Evolutionary conservation across 2,888 invertebrate genomes (phyloP).

Genomic region (Tenthredo scrophulariae): DNA sequence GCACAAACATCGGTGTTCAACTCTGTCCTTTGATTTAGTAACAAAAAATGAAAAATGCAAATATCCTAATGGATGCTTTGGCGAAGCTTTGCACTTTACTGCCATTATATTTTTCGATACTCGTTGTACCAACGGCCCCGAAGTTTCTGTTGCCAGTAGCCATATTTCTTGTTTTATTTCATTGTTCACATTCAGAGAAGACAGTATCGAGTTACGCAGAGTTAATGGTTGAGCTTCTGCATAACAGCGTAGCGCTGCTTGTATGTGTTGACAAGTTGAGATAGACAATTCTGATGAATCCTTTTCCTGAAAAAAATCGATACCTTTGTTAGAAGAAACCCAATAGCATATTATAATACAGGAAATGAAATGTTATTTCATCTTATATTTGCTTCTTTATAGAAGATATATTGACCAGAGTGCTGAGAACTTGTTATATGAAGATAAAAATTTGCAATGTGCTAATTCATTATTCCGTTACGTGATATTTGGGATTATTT

Average conservation of each 20-base stretch:
- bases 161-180: constrained; percentile 83
- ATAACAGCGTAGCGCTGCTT: constrained; percentile 83
- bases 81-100: constrained; percentile 84
- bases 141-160: constrained; percentile 82
- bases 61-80: constrained; percentile 85
- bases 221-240: constrained; percentile 82
- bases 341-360: not conserved
- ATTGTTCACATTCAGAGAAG: constrained; percentile 81
- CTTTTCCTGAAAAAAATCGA: constrained; percentile 69
- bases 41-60: constrained; percentile 84
- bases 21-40: constrained; percentile 78
- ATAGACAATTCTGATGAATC: constrained; percentile 64
- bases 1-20: constrained; percentile 81
- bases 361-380: not conserved
- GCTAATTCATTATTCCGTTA: not conserved
- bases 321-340: not conserved
- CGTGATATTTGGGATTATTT: not conserved
- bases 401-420: not conserved
- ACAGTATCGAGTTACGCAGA: constrained; percentile 82
- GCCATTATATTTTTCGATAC: constrained; percentile 86
- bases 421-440: not conserved
- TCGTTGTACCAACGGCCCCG: constrained; percentile 84
- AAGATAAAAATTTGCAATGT: not conserved
- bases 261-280: constrained; percentile 82
- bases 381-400: not conserved